Conservation (phyloP, 92 coral and sea anemone genomes). For the Anthopleura xanthogrammica region DNA sequence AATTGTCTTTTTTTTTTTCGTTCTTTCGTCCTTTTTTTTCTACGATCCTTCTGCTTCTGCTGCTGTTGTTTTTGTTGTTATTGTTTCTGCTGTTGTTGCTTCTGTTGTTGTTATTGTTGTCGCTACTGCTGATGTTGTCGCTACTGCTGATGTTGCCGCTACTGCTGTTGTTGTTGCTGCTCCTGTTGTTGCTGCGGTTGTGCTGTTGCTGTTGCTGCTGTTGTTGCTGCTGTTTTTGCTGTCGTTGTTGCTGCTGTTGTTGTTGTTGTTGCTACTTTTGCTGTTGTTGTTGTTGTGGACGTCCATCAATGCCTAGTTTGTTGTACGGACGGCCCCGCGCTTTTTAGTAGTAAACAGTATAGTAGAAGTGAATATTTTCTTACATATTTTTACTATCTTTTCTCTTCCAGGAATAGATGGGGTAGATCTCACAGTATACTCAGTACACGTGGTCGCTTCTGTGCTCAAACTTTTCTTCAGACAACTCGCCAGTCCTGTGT, state of each 20-base stretch:
- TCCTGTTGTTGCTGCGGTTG: not conserved
- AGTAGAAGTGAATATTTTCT: no score
- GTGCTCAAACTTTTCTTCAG: slow-evolving; percentile 93
- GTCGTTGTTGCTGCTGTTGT: not conserved
- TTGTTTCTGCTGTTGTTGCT: not conserved
- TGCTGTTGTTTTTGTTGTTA: not conserved
- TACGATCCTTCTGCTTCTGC: not conserved
- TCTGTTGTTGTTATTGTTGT: not conserved
- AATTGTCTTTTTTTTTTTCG: not conserved
- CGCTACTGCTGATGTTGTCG: not conserved
- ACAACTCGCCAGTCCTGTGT: slow-evolving; percentile 74
- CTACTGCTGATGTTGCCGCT: not conserved
- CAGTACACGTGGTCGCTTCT: slow-evolving; percentile 92
- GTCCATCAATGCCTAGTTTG: no score
- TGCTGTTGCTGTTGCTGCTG: not conserved
- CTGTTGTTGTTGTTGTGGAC: not conserved
- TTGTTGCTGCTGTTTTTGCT: not conserved
- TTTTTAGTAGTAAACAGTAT: no score
- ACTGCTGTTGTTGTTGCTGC: not conserved
- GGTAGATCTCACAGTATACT: slow-evolving; percentile 62
- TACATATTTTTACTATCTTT: not conserved
- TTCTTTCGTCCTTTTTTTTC: no score
- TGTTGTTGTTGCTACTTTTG: not conserved
- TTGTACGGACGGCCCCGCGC: no score
- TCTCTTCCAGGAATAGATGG: slow-evolving; percentile 61